These are phyloP conservation scores for Orthosia gothica DNA, from an alignment of 2,888 invertebrate species.

Conservation along the genomic window DNA sequence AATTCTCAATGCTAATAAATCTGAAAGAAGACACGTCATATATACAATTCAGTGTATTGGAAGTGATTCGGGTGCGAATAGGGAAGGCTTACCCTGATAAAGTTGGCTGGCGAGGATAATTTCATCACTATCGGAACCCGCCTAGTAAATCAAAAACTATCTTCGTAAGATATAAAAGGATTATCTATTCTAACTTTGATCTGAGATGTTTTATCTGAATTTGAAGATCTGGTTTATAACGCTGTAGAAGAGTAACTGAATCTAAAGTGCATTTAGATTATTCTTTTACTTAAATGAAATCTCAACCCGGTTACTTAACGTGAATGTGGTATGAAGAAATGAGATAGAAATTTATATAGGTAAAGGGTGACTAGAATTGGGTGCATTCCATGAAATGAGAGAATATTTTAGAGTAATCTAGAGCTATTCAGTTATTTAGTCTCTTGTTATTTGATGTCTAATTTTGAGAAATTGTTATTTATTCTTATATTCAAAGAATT, in stretches of 20 bases:
- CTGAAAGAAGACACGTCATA: constrained; percentile 29
- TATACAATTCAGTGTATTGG: constrained; percentile 45
- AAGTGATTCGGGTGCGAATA: constrained; percentile 55
- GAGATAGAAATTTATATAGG: not conserved
- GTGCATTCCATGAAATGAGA: no score
- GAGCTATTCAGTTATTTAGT: no score
- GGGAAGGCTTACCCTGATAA: constrained; percentile 47
- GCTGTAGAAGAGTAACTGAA: constrained; percentile 31
- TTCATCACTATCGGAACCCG: constrained; percentile 52
- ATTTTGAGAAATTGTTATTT: no score
- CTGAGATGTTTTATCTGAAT: constrained; percentile 51
- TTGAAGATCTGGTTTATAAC: constrained; percentile 54
- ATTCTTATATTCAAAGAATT: no score
- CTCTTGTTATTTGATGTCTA: not conserved
- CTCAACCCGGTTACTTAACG: not conserved
- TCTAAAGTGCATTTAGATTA: constrained; percentile 25
- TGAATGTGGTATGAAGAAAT: not conserved
- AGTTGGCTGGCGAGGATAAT: constrained; percentile 53
- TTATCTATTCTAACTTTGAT: constrained; percentile 41
- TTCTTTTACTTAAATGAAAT: constrained; percentile 14
- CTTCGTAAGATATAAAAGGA: constrained; percentile 47
- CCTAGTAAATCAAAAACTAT: constrained; percentile 63
- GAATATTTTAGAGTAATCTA: no score
- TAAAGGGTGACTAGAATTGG: not conserved
- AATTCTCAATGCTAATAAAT: constrained; percentile 16